Percentiles rank a stretch among this genome's conserved stretches.
phyloP scores from a whole-genome alignment of 2,113 vertebrate species.

The Hemiscyllium ocellatum region DNA sequence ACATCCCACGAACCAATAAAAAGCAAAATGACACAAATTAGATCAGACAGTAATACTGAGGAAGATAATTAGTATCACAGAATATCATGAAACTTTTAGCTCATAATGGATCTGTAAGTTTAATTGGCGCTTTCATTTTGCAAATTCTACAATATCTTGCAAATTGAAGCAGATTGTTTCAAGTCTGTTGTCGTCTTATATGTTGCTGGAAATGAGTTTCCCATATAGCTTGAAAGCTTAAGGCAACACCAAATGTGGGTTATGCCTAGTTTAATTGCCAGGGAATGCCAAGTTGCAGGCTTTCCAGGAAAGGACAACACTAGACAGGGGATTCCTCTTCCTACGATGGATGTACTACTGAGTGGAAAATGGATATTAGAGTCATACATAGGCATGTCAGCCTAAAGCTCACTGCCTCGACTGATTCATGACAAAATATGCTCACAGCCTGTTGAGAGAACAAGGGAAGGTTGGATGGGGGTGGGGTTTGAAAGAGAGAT shows the following conservation, averaged over 20 bases:
- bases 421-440: not conserved
- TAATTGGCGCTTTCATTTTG: not conserved
- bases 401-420: not conserved
- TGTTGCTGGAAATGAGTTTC: not conserved
- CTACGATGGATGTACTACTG: not conserved
- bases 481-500: not conserved
- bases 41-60: not conserved
- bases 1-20: too few relatives aligned
- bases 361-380: not conserved
- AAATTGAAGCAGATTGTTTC: not conserved
- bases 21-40: not conserved
- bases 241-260: not conserved
- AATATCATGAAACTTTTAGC: not conserved
- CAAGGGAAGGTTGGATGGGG: not conserved
- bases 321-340: not conserved
- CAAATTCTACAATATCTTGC: not conserved
- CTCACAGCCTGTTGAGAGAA: not conserved
- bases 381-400: not conserved
- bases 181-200: not conserved
- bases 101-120: not conserved
- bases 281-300: not conserved
- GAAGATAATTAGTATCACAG: not conserved
- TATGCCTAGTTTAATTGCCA: not conserved
- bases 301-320: not conserved
- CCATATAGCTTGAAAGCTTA: not conserved